These are phyloP conservation scores for Neodiprion fabricii DNA, from an alignment of 1,140 invertebrate genomes.

Conservation along the genomic window DNA sequence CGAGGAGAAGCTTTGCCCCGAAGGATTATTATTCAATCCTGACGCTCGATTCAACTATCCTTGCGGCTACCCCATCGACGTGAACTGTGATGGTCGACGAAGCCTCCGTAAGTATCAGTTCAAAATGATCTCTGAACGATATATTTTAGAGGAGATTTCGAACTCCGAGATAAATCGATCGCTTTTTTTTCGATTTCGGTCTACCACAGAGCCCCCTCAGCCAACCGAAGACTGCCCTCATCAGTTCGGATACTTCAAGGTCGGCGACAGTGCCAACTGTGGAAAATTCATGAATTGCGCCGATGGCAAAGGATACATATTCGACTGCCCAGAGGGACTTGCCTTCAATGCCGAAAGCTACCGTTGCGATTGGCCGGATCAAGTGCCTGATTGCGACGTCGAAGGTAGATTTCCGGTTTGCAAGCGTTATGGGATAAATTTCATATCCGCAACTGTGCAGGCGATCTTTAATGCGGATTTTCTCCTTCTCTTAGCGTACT, in stretches of 20 bases:
- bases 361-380: slow-evolving; percentile 87
- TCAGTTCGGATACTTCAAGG: slow-evolving; percentile 82
- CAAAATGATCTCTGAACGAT: background rate
- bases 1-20: slow-evolving; percentile 81
- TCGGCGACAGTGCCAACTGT: slow-evolving; percentile 76
- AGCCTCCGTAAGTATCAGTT: slow-evolving; percentile 70
- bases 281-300: slow-evolving; percentile 87
- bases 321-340: slow-evolving; percentile 82
- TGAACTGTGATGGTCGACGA: slow-evolving; percentile 75
- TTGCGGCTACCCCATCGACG: slow-evolving; percentile 84
- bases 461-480: background rate
- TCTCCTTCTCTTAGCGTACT: slow-evolving; percentile 61
- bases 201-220: slow-evolving; percentile 63
- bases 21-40: slow-evolving; percentile 84
- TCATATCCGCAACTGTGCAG: background rate
- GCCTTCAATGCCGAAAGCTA: slow-evolving; percentile 81
- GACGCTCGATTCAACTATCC: slow-evolving; percentile 76
- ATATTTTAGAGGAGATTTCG: background rate
- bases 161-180: slow-evolving; percentile 4
- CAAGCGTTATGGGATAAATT: background rate
- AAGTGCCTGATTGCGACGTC: slow-evolving; percentile 77
- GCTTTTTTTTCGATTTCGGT: slow-evolving; percentile 36
- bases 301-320: slow-evolving; percentile 70
- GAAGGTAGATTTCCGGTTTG: slow-evolving; percentile 65
- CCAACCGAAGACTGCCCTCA: slow-evolving; percentile 83